Percentiles rank a stretch among this genome's conserved stretches.
Evolutionary conservation across 2,113 vertebrate species (phyloP).

Genomic region (Albula goreensis): DNA sequence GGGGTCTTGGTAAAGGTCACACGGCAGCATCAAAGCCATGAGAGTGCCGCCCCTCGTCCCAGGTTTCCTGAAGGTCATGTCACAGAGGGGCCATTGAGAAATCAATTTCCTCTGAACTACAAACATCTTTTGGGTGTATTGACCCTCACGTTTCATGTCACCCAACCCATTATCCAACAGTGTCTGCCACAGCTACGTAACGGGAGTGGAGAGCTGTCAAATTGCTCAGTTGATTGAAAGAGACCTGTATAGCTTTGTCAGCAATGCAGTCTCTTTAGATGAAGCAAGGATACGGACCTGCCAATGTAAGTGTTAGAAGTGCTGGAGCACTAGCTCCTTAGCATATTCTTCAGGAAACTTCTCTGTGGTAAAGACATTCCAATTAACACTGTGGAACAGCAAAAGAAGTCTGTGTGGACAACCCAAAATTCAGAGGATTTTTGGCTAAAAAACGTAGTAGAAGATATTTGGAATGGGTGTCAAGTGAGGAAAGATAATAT

Average conservation of each 20-base stretch:
- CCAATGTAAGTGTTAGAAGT: slow-evolving; percentile 28
- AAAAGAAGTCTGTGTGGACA: background rate
- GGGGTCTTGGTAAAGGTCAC: slow-evolving; percentile 44
- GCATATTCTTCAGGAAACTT: no score
- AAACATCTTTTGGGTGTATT: slow-evolving; percentile 63
- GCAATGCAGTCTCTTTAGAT: slow-evolving; percentile 5
- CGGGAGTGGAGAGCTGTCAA: slow-evolving; percentile 39
- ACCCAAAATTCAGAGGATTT: slow-evolving; percentile 4
- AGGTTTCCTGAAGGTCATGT: slow-evolving; percentile 56
- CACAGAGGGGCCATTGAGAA: slow-evolving; percentile 47
- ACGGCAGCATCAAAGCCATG: slow-evolving; percentile 38
- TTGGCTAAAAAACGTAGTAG: no score
- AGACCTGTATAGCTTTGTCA: slow-evolving; percentile 28
- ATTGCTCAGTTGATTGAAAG: slow-evolving; percentile 34
- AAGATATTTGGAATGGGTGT: background rate
- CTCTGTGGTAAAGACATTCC: background rate
- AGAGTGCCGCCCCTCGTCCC: slow-evolving; percentile 23
- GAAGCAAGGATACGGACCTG: slow-evolving; percentile 11
- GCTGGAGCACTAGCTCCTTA: background rate
- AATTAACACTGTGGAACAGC: slow-evolving; percentile 9
- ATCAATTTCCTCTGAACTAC: slow-evolving; percentile 63
- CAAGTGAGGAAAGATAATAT: background rate
- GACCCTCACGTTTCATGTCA: slow-evolving; percentile 63
- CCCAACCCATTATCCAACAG: slow-evolving; percentile 48
- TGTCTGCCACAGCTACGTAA: slow-evolving; percentile 30